Conservation (phyloP, 2,888 invertebrate species). For the Tipula unca region DNA sequence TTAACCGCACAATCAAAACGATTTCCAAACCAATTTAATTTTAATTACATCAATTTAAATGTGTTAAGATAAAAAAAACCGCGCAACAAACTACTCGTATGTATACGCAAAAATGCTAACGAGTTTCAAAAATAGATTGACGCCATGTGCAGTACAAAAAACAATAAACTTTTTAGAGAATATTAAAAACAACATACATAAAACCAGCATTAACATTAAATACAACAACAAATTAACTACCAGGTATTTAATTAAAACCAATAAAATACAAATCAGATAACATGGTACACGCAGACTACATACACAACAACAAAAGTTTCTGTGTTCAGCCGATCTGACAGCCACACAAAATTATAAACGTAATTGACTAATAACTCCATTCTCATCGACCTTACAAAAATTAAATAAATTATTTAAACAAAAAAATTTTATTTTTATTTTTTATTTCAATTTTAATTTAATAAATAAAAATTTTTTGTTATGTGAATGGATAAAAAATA, state of each 20-base stretch:
- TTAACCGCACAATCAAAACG: not conserved
- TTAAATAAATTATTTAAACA: not conserved
- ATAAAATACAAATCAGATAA: not conserved
- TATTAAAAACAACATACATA: not conserved
- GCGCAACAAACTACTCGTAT: not conserved
- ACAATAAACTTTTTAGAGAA: not conserved
- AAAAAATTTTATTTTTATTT: not conserved
- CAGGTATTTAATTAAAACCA: constrained; percentile 14
- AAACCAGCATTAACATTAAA: not conserved
- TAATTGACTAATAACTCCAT: not conserved
- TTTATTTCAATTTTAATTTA: not conserved
- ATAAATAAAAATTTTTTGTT: not conserved
- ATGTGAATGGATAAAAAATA: not conserved
- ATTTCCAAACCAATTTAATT: not conserved
- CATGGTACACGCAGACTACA: not conserved
- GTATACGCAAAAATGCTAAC: not conserved
- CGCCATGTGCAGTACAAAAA: not conserved
- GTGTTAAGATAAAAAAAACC: not conserved
- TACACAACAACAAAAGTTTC: not conserved
- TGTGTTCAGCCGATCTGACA: not conserved
- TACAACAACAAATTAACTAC: not conserved
- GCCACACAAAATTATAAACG: not conserved
- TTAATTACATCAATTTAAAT: not conserved
- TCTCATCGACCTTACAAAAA: not conserved
- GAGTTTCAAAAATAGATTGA: not conserved